These are phyloP conservation scores for Cryptocephalus moraei DNA, from an alignment of 2,888 invertebrate genomes.

Conservation along the genomic window DNA sequence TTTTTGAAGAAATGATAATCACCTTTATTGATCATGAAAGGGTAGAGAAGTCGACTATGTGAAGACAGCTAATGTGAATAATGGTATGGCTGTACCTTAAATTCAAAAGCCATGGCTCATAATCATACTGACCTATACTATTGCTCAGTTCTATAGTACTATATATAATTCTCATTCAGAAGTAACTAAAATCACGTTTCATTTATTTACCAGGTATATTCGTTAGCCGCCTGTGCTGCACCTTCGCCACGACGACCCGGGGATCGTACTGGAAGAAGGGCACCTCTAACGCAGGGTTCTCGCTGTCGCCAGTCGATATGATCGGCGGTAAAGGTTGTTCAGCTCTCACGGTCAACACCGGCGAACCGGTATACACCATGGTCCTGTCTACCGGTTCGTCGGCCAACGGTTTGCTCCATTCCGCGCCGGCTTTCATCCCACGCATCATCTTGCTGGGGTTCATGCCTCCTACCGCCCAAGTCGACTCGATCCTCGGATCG, in stretches of 20 bases:
- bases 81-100: too few relatives aligned
- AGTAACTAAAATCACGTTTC: too few relatives aligned
- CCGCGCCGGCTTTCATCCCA: constrained; percentile 28
- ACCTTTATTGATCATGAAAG: too few relatives aligned
- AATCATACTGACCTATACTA: too few relatives aligned
- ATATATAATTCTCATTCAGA: too few relatives aligned
- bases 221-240: constrained; percentile 52
- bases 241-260: constrained; percentile 46
- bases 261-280: constrained; percentile 53
- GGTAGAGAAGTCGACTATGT: too few relatives aligned
- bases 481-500: constrained; percentile 72
- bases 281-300: constrained; percentile 46
- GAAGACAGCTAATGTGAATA: too few relatives aligned
- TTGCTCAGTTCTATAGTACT: too few relatives aligned
- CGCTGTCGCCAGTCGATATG: constrained; percentile 44
- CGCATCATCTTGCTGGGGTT: constrained; percentile 42
- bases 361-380: constrained; percentile 61
- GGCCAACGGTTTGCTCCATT: constrained; percentile 37
- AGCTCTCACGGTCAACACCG: constrained; percentile 60
- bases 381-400: constrained; percentile 52
- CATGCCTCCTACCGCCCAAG: constrained; percentile 75
- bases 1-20: too few relatives aligned
- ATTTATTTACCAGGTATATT: constrained; percentile 61
- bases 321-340: constrained; percentile 58
- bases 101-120: too few relatives aligned